phyloP scores from a whole-genome alignment of 2,888 invertebrate species.

The Hyles lineata region DNA sequence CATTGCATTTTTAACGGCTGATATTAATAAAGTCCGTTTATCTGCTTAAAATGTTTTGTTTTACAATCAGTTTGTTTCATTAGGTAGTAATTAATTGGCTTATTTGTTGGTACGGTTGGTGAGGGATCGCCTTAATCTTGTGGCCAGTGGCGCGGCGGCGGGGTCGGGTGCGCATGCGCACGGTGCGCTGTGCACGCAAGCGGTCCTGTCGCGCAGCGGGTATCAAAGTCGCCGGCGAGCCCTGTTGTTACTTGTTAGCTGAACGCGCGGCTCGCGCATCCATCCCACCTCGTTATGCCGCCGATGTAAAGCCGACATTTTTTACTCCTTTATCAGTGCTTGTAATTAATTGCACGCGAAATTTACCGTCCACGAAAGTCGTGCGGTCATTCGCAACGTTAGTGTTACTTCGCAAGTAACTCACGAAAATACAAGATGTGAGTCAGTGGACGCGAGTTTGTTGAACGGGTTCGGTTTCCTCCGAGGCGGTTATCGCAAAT shows the following conservation, averaged over 20 bases:
- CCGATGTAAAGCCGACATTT: slow-evolving; percentile 42
- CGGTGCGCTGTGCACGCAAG: slow-evolving; percentile 62
- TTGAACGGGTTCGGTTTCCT: slow-evolving; percentile 11
- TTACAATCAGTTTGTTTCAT: slow-evolving; percentile 23
- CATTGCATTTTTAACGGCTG: background rate
- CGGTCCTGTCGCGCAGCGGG: slow-evolving; percentile 74
- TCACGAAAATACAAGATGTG: background rate
- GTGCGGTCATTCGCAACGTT: background rate
- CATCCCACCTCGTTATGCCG: slow-evolving; percentile 57
- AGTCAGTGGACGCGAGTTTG: background rate
- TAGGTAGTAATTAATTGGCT: slow-evolving; percentile 25
- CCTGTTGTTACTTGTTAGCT: slow-evolving; percentile 65
- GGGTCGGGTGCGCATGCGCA: slow-evolving; percentile 40
- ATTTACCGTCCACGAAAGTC: background rate
- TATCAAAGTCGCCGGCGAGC: slow-evolving; percentile 67
- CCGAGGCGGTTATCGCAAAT: slow-evolving; percentile 24
- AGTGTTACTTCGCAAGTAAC: too few relatives aligned
- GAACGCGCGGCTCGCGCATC: slow-evolving; percentile 50
- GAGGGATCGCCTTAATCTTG: slow-evolving; percentile 53
- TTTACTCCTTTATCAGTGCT: slow-evolving; percentile 41
- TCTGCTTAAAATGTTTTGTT: slow-evolving; percentile 17
- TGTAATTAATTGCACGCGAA: slow-evolving; percentile 37
- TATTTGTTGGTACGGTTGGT: slow-evolving; percentile 32
- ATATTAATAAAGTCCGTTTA: slow-evolving; percentile 18
- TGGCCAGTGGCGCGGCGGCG: slow-evolving; percentile 44